Evolutionary conservation across 2,797 vertebrate species (phyloP), one percentile per base, ranked within the genome.

Genomic region (Notamacropus eugenii): DNA sequence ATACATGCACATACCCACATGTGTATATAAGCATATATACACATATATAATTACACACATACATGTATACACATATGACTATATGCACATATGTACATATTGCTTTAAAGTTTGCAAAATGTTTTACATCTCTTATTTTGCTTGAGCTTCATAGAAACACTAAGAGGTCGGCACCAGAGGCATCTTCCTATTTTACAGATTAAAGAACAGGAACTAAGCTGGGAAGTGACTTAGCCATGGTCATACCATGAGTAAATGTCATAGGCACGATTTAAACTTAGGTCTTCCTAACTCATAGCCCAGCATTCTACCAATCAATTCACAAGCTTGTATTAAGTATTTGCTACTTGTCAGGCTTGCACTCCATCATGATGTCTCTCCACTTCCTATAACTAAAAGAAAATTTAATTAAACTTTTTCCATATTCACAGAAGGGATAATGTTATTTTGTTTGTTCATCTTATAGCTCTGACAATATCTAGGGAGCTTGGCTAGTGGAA

Each of bases 401-500:
- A 87, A 1, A 74, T 58, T 67, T 27, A 50, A 59, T 91, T 93
- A 31, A 93, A 54, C 19, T 27, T 91, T 90, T 96, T 93, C 34
- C 82, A 50, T 74, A 58, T 58, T n/a, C 90, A 92, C 59, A 40
- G 40, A 52, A 93, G 4, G 87, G 24, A 74, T 95, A 8, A 27
- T 82, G 28, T 22, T 94, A n/a, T 93, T 74, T 82, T 55, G 3
- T 91, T 95, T 56, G 67, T 96, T 82, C 0, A 5, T 40, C 58
- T 93, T 34, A 62, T 8, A 95, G 9, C 92, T 93, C 31, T 95
- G 91, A 1, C 91, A n/a, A 95, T 90, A 93, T 93, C 55, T 57
- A 82, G 6, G 96, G 40, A 46, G 91, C 12, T 59, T 87, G 56
- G 56, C 67, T 95, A 50, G 14, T 74, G 31, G 54, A 93, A 74